A percentile compares a stretch with the other conserved stretches of the same genome.
Conservation (phyloP, 2,113 vertebrate genomes). For the Rhinichthys klamathensis region DNA sequence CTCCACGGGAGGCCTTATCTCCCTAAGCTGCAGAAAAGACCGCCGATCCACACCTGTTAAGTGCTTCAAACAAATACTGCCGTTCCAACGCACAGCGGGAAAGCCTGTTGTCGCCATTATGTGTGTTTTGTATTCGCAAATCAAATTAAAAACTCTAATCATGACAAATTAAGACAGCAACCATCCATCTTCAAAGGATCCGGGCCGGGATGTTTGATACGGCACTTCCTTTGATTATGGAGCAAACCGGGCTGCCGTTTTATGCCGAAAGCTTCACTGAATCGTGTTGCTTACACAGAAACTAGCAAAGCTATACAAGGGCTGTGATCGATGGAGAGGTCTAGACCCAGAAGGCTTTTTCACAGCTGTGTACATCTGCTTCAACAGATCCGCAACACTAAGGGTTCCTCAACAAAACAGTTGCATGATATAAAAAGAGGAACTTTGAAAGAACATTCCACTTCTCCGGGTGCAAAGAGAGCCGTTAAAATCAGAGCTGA, state of each 20-base stretch:
- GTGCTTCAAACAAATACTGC: slow-evolving; percentile 51
- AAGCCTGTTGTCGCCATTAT: slow-evolving; percentile 35
- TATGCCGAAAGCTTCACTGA: slow-evolving; percentile 33
- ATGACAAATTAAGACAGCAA: slow-evolving; percentile 42
- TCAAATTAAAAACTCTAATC: slow-evolving; percentile 45
- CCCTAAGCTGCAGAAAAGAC: slow-evolving; percentile 59
- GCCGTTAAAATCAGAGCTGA: slow-evolving; percentile 65
- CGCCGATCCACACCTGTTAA: slow-evolving; percentile 63
- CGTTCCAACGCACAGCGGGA: slow-evolving; percentile 44
- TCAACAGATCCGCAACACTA: slow-evolving; percentile 3
- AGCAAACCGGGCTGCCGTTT: neutral
- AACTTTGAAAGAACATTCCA: slow-evolving; percentile 46
- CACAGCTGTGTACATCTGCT: slow-evolving; percentile 68
- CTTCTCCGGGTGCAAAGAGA: slow-evolving; percentile 61
- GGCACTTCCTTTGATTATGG: slow-evolving; percentile 4
- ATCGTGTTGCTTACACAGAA: slow-evolving; percentile 66
- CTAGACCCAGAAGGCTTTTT: slow-evolving; percentile 66
- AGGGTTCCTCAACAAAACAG: slow-evolving; percentile 52
- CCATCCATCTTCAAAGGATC: slow-evolving; percentile 21
- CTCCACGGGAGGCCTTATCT: slow-evolving; percentile 74
- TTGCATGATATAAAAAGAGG: slow-evolving; percentile 47
- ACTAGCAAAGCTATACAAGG: slow-evolving; percentile 73
- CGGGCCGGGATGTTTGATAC: neutral
- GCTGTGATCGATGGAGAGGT: slow-evolving; percentile 69
- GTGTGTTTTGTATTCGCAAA: slow-evolving; percentile 33